phyloP scores from a whole-genome alignment of 2,113 vertebrate species.

The sheep (Ovis aries) region ARS-UI_Ramb_v3.0 NC_056076.1:41542001-41542500 shows the following conservation, averaged over 20 bases:
- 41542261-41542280: not conserved
- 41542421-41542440: not conserved
- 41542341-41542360: not conserved
- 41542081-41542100: not conserved
- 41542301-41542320: not conserved
- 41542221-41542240: not conserved
- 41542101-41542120: not conserved
- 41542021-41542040: not conserved
- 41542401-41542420: not conserved
- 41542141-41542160: not conserved
- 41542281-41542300: not conserved
- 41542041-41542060: not conserved
- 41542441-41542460: not conserved
- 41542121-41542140: not conserved
- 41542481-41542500: not conserved
- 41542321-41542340: not conserved
- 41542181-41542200: not conserved
- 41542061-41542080: not conserved
- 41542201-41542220: not conserved
- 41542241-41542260: not conserved
- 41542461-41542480: not conserved
- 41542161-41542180: not conserved
- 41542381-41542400: not conserved
- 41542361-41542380: not conserved
- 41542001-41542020: not conserved